Evolutionary conservation across 2,797 vertebrate species (phyloP), one percentile per base, ranked within the genome.

Genomic region (Helarctos malayanus): DNA sequence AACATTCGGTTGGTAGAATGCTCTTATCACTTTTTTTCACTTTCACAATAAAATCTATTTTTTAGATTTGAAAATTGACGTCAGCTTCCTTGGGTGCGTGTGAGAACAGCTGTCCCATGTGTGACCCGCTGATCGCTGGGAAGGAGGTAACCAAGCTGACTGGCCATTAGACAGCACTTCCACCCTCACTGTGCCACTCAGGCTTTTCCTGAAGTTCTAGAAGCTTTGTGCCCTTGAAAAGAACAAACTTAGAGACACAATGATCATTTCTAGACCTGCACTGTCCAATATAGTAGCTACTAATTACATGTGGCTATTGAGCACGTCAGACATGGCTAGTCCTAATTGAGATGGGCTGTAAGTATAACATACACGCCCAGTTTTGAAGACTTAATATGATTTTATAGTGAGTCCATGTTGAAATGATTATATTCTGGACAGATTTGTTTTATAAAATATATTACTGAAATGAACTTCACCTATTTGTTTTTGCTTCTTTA

Each of bases 401-500:
- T 80, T 91, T 23, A 79, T 52, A 65, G 7, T 56, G 83, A 81
- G 9, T 65, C 56, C 47, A 57, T 75, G 32, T 82, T 82, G 47
- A 92, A 92, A 75, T 57, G 4, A 81, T 65, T 87, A 75, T 65
- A 76, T 78, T 63, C 57, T 89, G 49, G 59, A 76, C 47, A 92
- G 63, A 88, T 2, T 79, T 16, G 71, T 82, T 61, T 80, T 61
- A 71, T n/a, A 73, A 71, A 86, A 86, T 61, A 68, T 14, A 73
- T 47, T 45, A 35, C 15, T 57, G 73, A 88, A 81, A 80, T 88
- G 45, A 85, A n/a, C 38, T 52, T 95, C 12, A 71, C 41, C 41
- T 61, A 57, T 68, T 78, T 63, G 41, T 87, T 57, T 84, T 63
- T 29, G 54, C 11, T 52, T 89, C 59, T 38, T 93, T 84, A 83